Evolutionary conservation across 2,113 vertebrate genomes (phyloP).

Genomic region (Silurus glanis): DNA sequence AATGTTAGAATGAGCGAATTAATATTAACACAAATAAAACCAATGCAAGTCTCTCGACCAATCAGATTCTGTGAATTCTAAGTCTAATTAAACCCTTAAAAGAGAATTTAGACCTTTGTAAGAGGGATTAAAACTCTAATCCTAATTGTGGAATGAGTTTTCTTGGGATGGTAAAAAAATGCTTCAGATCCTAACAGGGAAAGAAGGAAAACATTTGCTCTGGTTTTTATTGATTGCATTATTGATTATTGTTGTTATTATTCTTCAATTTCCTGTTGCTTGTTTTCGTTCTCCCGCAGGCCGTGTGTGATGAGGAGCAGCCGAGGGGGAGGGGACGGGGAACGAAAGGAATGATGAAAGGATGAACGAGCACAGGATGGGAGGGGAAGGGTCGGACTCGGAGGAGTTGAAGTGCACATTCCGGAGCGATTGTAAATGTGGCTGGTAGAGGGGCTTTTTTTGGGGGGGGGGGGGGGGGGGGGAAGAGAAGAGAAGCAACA

Average conservation of each 20-base stretch:
- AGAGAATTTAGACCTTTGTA: not conserved
- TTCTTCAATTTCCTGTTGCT: not conserved
- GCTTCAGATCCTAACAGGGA: not conserved
- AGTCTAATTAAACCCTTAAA: not conserved
- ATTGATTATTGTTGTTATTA: not conserved
- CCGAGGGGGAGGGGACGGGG: conserved; percentile 26
- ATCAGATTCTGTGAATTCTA: not conserved
- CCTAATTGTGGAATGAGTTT: not conserved
- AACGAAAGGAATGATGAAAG: conserved; percentile 32
- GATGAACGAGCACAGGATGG: conserved; percentile 20
- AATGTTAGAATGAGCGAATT: not conserved
- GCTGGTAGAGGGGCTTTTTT: not conserved
- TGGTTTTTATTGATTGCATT: not conserved
- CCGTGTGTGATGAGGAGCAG: not conserved
- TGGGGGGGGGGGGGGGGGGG: no score
- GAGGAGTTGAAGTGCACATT: not conserved
- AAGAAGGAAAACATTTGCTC: not conserved
- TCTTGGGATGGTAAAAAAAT: not conserved
- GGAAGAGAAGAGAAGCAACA: no score
- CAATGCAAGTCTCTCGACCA: not conserved
- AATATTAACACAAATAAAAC: not conserved
- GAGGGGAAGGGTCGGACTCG: conserved; percentile 5
- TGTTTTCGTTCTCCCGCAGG: not conserved
- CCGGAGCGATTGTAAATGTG: not conserved
- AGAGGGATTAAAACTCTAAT: not conserved